Evolutionary conservation across 2,113 vertebrate genomes (phyloP).

Genomic region (Sigmodon hispidus): DNA sequence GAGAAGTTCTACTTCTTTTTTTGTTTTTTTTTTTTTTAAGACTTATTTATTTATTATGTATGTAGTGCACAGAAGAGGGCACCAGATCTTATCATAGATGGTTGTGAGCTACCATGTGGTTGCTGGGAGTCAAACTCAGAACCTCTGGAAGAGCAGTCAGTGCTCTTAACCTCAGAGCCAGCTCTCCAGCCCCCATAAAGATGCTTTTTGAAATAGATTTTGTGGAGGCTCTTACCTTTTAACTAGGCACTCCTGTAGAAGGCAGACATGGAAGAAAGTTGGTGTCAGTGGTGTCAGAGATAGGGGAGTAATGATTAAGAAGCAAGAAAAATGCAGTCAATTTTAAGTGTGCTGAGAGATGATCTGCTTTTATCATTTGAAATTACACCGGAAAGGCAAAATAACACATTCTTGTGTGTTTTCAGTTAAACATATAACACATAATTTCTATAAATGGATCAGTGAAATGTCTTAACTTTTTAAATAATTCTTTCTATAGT

Average conservation of each 20-base stretch:
- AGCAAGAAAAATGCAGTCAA: not conserved
- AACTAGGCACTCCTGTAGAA: not conserved
- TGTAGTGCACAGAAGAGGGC: no score
- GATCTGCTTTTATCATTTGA: not conserved
- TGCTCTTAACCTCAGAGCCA: no score
- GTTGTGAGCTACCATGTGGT: no score
- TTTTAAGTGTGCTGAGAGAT: not conserved
- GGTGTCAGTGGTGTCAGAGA: not conserved
- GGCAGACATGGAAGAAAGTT: not conserved
- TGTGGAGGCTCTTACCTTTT: not conserved
- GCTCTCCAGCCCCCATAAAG: no score
- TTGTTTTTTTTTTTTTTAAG: no score
- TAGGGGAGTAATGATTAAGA: not conserved
- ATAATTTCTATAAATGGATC: not conserved
- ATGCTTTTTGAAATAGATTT: not conserved
- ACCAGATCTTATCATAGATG: no score
- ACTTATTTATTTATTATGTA: no score
- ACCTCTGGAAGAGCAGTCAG: no score
- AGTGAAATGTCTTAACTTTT: slow-evolving; percentile 39
- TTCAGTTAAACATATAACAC: not conserved
- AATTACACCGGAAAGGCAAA: slow-evolving; percentile 31
- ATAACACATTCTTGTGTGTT: not conserved
- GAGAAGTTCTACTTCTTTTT: no score
- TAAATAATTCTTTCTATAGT: slow-evolving; percentile 40
- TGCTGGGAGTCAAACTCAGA: no score